Evolutionary conservation across 2,888 invertebrate genomes (phyloP).

Genomic region (Cephalotes varians): DNA sequence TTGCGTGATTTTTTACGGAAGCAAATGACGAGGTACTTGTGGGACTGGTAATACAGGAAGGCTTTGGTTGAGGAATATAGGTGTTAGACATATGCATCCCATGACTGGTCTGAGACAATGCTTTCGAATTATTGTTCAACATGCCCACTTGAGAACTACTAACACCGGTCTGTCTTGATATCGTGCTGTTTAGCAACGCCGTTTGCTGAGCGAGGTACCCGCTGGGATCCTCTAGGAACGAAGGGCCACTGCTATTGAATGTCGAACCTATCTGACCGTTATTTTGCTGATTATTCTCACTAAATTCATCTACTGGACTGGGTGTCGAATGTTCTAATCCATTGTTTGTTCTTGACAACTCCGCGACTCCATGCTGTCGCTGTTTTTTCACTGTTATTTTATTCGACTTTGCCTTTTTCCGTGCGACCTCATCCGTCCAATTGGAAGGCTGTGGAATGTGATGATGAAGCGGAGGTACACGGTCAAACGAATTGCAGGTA

Average conservation of each 20-base stretch:
- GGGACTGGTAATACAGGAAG: constrained; percentile 82
- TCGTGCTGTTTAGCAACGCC: constrained; percentile 93
- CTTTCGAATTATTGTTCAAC: constrained; percentile 73
- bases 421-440: constrained; percentile 88
- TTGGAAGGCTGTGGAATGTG: constrained; percentile 88
- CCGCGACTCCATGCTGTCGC: constrained; percentile 76
- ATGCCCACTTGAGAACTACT: constrained; percentile 83
- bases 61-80: constrained; percentile 83
- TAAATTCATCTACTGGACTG: constrained; percentile 80
- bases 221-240: constrained; percentile 96
- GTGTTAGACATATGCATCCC: constrained; percentile 64
- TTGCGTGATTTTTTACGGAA: constrained; percentile 82
- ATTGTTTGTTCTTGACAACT: constrained; percentile 68
- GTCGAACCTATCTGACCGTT: constrained; percentile 75
- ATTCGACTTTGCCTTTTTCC: constrained; percentile 87
- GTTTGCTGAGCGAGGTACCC: constrained; percentile 97
- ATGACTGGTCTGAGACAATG: constrained; percentile 69
- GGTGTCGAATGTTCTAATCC: constrained; percentile 77
- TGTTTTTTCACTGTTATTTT: constrained; percentile 86
- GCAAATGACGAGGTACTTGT: constrained; percentile 77
- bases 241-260: constrained; percentile 87
- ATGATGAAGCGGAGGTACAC: constrained; percentile 91
- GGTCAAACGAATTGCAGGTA: constrained; percentile 88
- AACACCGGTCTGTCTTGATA: constrained; percentile 89
- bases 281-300: constrained; percentile 79